A percentile compares a stretch with the other conserved stretches of the same genome.
Evolutionary conservation across 2,888 invertebrate species (phyloP).

Genomic region (Malacosoma neustria): DNA sequence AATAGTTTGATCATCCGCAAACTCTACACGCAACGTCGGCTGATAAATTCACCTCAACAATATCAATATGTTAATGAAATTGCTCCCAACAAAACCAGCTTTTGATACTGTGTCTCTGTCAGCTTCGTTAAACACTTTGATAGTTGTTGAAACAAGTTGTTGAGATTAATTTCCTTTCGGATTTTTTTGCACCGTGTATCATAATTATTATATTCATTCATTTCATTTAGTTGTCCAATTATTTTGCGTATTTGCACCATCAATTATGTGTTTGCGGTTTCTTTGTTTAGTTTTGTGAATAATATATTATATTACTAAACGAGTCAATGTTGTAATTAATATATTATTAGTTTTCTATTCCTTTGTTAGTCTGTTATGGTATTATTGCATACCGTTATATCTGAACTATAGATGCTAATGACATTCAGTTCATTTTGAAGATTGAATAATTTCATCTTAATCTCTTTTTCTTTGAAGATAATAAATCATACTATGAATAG

Average conservation of each 20-base stretch:
- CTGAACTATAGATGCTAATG: no score
- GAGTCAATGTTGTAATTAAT: no score
- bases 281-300: no score
- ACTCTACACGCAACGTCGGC: conserved; percentile 16
- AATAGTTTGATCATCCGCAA: conserved; percentile 19
- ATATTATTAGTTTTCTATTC: not conserved
- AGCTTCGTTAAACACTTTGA: conserved; percentile 5
- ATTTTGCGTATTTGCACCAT: not conserved
- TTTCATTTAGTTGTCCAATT: not conserved
- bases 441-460: no score
- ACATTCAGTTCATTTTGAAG: no score
- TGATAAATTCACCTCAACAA: conserved; percentile 29
- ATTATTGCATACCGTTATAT: not conserved
- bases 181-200: conserved; percentile 1
- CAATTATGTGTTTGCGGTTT: conserved; percentile 5
- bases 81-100: conserved; percentile 17
- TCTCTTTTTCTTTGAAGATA: no score
- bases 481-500: no score
- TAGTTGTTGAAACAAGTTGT: conserved; percentile 6
- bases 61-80: conserved; percentile 36
- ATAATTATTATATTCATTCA: not conserved
- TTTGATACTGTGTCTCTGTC: no score
- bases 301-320: no score
- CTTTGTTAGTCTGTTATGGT: not conserved
- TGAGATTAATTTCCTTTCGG: not conserved